phyloP scores from a whole-genome alignment of 2,797 vertebrate species.

The Microctenopoma steveboyesi region DNA sequence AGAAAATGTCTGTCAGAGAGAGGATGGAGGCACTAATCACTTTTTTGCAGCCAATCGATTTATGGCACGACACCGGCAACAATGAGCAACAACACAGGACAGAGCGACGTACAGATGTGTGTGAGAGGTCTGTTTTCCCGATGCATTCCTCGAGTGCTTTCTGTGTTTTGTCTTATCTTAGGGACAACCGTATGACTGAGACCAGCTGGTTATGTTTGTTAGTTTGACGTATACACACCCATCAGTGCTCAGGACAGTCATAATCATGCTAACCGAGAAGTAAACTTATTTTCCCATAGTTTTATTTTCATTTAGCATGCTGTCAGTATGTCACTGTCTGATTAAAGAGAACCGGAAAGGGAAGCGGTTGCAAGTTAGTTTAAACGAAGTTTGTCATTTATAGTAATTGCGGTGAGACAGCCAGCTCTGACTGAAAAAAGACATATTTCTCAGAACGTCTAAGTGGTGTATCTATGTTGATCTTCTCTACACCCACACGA shows the following conservation, averaged over 20 bases:
- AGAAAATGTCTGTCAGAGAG: too few species aligned
- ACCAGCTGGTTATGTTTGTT: conserved; percentile 31
- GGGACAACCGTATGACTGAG: conserved; percentile 30
- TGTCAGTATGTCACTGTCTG: conserved; percentile 36
- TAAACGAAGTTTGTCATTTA: conserved; percentile 57
- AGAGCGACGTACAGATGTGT: background rate
- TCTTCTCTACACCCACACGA: conserved; percentile 25
- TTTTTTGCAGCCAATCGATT: too few species aligned
- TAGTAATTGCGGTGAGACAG: conserved; percentile 61
- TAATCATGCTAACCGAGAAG: conserved; percentile 2
- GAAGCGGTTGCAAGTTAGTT: conserved; percentile 55
- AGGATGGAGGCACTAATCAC: too few species aligned
- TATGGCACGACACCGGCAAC: too few species aligned
- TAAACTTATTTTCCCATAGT: conserved; percentile 1
- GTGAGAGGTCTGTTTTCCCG: background rate
- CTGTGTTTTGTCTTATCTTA: conserved; percentile 6
- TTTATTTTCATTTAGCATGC: conserved; percentile 34
- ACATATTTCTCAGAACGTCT: conserved; percentile 55
- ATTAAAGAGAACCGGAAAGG: conserved; percentile 57
- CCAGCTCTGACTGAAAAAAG: conserved; percentile 14
- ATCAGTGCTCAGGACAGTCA: background rate
- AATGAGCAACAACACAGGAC: background rate
- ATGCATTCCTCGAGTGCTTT: conserved; percentile 54
- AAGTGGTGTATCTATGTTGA: conserved; percentile 16
- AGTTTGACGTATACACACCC: background rate